Base-by-base conservation (phyloP, 2,888 invertebrate species). In the Suillia variegata region DNA sequence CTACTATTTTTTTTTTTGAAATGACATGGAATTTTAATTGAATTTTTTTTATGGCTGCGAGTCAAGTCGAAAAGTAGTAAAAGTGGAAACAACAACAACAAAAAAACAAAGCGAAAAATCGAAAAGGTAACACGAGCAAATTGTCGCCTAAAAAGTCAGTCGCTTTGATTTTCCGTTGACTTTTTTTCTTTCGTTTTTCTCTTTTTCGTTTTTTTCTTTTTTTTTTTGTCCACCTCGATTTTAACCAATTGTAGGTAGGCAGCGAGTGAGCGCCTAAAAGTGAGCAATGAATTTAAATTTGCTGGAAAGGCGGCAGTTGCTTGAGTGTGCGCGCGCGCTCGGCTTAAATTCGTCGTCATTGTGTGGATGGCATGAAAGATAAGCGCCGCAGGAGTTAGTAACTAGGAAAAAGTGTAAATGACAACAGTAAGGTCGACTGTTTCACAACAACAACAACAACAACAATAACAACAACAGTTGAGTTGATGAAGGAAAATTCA, bases 11-110 rank as follows among this genome's bases (percentile, higher is more conserved):
- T 13, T 58, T 26, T 33, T 55, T 55, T 51, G 31, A 15, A 51
- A 22, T 55, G 33, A 47, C 55, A 51, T 51, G 51, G 59, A 45
- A 55, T 59, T 59, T 59, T 59, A 59, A 59, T 59, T 54, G 59
- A 54, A 55, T 59, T 54, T 51, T 51, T 45, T 45, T 17, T 45
- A 5, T 6, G 5, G 45, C 20, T 45, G 17, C 3, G 13, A 38
- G 13, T 13, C 38, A 38, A 8, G 26, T 5, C 26, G 10, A 12
- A n/a, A 38, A 38, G n/a, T 13, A 38, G n/a, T n/a, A n/a, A n/a
- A 38, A 5, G 38, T 38, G n/a, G 38, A 13, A 38, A 38, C 3
- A 38, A n/a, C 4, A 8, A n/a, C n/a, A 38, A n/a, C 26, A 38
- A 38, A 18, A 17, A 45, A 45, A 20, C 5, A 18, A 6, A 45